Base-by-base conservation (phyloP, 2,113 vertebrate species). In the Sprattus sprattus region DNA sequence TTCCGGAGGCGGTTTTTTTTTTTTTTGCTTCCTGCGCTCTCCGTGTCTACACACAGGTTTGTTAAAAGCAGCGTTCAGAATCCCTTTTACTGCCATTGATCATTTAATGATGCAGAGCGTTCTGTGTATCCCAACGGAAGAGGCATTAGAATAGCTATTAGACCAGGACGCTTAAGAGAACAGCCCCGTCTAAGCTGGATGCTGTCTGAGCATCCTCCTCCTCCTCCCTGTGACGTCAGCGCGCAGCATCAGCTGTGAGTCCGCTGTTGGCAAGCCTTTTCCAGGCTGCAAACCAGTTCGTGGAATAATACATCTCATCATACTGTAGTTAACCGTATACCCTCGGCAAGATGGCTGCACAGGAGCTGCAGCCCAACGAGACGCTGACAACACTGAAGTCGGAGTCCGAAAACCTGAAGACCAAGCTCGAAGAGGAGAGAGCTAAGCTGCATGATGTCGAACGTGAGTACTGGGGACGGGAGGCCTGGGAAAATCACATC, bases 381-480 rank as follows among this genome's bases (percentile, higher is more conserved):
- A 97, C 96, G 89, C 92, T 99, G 93, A 92, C 96, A 1, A 95
- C 96, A 85, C 96, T 99, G 87, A 97, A 97, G 88, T 96, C 92
- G 50, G 98, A 99, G 92, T 98, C 98, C 4, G 98, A 99, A 89
- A 95, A 92, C 90, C 96, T 99, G 87, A 99, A 99, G 95, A 94
- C 95, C 89, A 98, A 98, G 91, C 96, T 99, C 93, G 98, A 99
- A 91, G 98, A 99, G 91, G 98, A 99, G 92, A 93, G 98, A 93
- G 98, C 98, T 85, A 99, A 99, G 94, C 96, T 99, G 95, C 97
- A 99, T 94, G 98, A 99, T 89, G 98, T 99, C 93, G 98, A 99
- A 93, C 92, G 98, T 99, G 95, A 98, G 98, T 96, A 92, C 46
- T 87, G 86, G 89, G 92, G 89, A 90, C 88, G 85, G 91, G 91